Percentiles rank a stretch among this genome's conserved stretches.
phyloP scores from a whole-genome alignment of 1,140 invertebrate genomes.

The Leptinotarsa texana region DNA sequence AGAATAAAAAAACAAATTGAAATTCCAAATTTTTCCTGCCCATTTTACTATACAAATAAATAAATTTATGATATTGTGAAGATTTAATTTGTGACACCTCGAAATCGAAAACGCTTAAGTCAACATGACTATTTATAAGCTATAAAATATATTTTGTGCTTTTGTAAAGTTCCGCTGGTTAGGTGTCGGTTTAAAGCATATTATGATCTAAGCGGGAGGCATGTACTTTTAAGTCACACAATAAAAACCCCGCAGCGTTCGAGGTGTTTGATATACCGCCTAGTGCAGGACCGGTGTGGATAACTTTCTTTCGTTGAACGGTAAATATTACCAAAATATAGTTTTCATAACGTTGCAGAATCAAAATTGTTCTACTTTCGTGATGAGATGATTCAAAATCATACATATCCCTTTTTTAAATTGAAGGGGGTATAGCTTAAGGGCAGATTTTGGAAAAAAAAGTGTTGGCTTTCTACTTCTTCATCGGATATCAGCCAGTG shows the following conservation, averaged over 20 bases:
- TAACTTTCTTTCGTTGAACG: background rate
- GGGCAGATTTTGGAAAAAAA: too few relatives aligned
- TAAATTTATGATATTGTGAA: conserved; percentile 22
- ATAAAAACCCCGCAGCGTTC: conserved; percentile 26
- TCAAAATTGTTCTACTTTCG: too few relatives aligned
- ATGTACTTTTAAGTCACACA: conserved; percentile 31
- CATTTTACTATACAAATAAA: conserved; percentile 27
- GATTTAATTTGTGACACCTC: conserved; percentile 28
- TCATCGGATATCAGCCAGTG: too few relatives aligned
- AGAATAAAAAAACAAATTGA: conserved; percentile 15
- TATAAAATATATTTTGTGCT: conserved; percentile 29
- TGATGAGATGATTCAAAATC: too few relatives aligned
- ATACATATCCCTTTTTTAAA: too few relatives aligned
- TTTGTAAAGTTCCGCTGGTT: conserved; percentile 26
- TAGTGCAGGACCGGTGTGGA: conserved; percentile 11
- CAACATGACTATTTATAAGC: conserved; percentile 31
- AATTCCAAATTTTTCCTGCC: conserved; percentile 21
- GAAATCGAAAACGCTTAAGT: conserved; percentile 28
- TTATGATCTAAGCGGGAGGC: conserved; percentile 29
- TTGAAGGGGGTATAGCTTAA: too few relatives aligned
- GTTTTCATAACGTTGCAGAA: too few relatives aligned
- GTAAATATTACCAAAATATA: too few relatives aligned
- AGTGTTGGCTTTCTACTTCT: too few relatives aligned
- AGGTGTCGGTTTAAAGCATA: conserved; percentile 27
- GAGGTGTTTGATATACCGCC: conserved; percentile 28